Conservation (phyloP, 2,797 vertebrate genomes). For the Echeneis naucrates region DNA sequence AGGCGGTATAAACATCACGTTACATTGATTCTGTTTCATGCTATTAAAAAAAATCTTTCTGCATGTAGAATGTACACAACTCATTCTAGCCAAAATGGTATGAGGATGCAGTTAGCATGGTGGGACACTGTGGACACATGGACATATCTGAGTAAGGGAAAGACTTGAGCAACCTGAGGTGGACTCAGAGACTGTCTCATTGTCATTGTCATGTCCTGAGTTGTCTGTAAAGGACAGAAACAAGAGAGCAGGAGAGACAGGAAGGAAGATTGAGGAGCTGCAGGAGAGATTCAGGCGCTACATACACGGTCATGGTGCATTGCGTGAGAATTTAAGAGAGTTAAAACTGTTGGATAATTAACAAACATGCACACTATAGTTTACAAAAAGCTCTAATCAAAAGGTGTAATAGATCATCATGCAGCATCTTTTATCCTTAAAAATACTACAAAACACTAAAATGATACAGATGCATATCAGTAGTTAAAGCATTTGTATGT, state of each 20-base stretch:
- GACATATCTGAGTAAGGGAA: slow-evolving; percentile 78
- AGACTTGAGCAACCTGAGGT: slow-evolving; percentile 93
- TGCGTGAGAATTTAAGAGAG: slow-evolving; percentile 37
- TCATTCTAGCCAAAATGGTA: slow-evolving; percentile 71
- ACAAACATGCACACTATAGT: slow-evolving; percentile 22
- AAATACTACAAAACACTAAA: background rate
- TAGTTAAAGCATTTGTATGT: background rate
- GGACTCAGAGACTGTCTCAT: slow-evolving; percentile 92
- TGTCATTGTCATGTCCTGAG: slow-evolving; percentile 97
- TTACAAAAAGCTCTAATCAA: slow-evolving; percentile 18
- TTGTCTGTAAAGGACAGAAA: slow-evolving; percentile 94
- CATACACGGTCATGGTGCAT: slow-evolving; percentile 49
- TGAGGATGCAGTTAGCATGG: slow-evolving; percentile 75
- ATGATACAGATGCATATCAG: background rate
- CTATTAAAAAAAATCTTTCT: slow-evolving; percentile 45
- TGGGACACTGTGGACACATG: slow-evolving; percentile 74
- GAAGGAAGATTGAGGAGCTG: slow-evolving; percentile 75
- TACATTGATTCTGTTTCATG: slow-evolving; percentile 64
- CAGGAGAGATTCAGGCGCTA: slow-evolving; percentile 60
- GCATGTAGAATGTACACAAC: slow-evolving; percentile 64
- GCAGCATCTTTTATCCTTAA: background rate
- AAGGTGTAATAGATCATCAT: slow-evolving; percentile 1
- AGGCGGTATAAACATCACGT: slow-evolving; percentile 38
- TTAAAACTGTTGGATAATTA: slow-evolving; percentile 19
- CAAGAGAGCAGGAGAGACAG: slow-evolving; percentile 84